Evolutionary conservation across 2,888 invertebrate species (phyloP).

Genomic region (Leucophenga maculata): DNA sequence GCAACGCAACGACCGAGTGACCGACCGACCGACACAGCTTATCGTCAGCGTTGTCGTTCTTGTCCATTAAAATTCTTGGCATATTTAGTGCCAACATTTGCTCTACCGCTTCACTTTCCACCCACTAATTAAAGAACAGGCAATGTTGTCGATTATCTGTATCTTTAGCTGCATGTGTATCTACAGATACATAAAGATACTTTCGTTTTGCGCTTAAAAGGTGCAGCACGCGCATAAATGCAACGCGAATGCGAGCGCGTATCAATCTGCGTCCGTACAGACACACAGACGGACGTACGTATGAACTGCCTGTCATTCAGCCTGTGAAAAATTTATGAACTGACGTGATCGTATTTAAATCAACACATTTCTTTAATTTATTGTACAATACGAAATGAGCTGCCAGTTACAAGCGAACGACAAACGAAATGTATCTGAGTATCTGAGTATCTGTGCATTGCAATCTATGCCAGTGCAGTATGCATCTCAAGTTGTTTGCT

Average conservation of each 20-base stretch:
- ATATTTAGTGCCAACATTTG: constrained; percentile 44
- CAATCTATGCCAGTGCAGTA: too few relatives aligned
- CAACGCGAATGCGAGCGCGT: not conserved
- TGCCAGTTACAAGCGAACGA: too few relatives aligned
- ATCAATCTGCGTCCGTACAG: not conserved
- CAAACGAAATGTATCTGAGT: too few relatives aligned
- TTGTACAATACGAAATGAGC: constrained; percentile 13
- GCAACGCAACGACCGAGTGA: not conserved
- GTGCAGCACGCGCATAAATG: constrained; percentile 7
- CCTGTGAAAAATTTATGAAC: constrained; percentile 21
- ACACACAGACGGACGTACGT: constrained; percentile 8
- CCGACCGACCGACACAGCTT: not conserved
- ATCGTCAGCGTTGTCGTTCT: constrained; percentile 51
- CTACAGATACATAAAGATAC: too few relatives aligned
- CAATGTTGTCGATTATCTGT: not conserved
- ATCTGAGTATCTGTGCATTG: too few relatives aligned
- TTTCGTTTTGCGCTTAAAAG: constrained; percentile 1
- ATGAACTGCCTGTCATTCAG: not conserved
- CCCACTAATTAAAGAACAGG: constrained; percentile 9
- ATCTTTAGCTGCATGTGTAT: not conserved
- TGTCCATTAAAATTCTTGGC: constrained; percentile 57
- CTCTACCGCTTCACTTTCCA: not conserved
- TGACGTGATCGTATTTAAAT: constrained; percentile 25
- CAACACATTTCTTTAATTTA: constrained; percentile 23
- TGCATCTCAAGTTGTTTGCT: too few relatives aligned